These are phyloP conservation scores for Porites rus DNA, from an alignment of 92 coral and sea anemone species.

Conservation along the genomic window DNA sequence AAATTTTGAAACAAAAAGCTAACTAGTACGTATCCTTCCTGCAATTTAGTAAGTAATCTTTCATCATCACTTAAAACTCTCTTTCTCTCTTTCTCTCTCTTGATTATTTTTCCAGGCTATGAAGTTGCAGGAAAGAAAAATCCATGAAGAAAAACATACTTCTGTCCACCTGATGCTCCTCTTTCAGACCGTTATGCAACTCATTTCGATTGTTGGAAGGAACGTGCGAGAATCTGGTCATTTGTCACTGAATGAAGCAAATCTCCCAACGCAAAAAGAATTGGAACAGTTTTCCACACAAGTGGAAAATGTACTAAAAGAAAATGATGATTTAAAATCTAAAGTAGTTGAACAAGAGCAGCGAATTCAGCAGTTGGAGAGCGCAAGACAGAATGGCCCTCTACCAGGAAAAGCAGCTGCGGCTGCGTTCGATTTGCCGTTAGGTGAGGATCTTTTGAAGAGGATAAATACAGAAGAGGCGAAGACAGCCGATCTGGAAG, in stretches of 20 bases:
- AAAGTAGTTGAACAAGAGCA: conserved; percentile 22
- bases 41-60: too few relatives aligned
- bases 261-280: conserved; percentile 9
- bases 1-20: too few relatives aligned
- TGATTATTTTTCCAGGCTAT: conserved; percentile 8
- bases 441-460: conserved; percentile 31
- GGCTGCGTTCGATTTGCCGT: conserved; percentile 11
- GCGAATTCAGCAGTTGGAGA: conserved; percentile 19
- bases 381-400: conserved; percentile 2
- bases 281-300: conserved; percentile 21
- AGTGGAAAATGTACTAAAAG: conserved; percentile 5
- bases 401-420: neutral
- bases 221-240: neutral
- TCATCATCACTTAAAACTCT: too few relatives aligned
- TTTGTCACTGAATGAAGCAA: neutral
- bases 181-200: conserved; percentile 37
- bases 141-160: conserved; percentile 10
- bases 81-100: neutral
- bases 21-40: too few relatives aligned
- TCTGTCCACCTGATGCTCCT: conserved; percentile 19
- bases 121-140: conserved; percentile 30
- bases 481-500: conserved; percentile 49
- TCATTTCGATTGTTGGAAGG: conserved; percentile 9
- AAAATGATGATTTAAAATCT: conserved; percentile 40
- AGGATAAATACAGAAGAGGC: conserved; percentile 50